Evolutionary conservation across 2,113 vertebrate genomes (phyloP).

Genomic region (Willisornis vidua): DNA sequence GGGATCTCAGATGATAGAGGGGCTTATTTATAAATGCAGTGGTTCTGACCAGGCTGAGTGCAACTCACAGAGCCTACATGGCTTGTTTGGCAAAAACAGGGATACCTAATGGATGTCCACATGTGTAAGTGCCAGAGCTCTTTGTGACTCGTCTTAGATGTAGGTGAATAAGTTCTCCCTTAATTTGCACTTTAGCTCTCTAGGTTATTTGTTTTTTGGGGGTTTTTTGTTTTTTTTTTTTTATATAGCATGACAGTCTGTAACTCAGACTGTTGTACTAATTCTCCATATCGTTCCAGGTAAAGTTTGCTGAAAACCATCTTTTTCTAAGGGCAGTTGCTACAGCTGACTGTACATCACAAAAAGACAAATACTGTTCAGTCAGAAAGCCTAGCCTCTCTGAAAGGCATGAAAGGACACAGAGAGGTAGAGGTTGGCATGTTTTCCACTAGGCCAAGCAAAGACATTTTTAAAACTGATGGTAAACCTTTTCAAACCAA

Average conservation of each 20-base stretch:
- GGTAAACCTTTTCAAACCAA: background rate
- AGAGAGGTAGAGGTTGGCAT: background rate
- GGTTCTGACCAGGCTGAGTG: background rate
- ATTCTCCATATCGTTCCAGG: background rate
- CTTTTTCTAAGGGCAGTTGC: background rate
- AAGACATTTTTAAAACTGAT: background rate
- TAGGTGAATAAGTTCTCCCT: fast-evolving
- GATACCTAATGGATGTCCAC: background rate
- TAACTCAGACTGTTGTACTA: background rate
- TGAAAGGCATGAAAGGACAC: background rate
- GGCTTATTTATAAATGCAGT: background rate
- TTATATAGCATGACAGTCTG: background rate
- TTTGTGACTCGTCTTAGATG: background rate
- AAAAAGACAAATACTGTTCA: background rate
- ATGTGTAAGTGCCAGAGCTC: background rate
- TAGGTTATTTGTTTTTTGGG: background rate
- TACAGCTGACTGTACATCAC: background rate
- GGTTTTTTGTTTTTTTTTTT: background rate
- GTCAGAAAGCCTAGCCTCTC: background rate
- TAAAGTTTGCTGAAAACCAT: background rate
- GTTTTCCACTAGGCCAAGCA: background rate
- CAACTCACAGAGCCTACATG: background rate
- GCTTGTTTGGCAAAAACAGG: background rate
- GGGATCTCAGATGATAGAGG: background rate
- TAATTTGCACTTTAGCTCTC: background rate